Evolutionary conservation across 1,140 invertebrate species (phyloP).

Genomic region (Heliconius hermathena): DNA sequence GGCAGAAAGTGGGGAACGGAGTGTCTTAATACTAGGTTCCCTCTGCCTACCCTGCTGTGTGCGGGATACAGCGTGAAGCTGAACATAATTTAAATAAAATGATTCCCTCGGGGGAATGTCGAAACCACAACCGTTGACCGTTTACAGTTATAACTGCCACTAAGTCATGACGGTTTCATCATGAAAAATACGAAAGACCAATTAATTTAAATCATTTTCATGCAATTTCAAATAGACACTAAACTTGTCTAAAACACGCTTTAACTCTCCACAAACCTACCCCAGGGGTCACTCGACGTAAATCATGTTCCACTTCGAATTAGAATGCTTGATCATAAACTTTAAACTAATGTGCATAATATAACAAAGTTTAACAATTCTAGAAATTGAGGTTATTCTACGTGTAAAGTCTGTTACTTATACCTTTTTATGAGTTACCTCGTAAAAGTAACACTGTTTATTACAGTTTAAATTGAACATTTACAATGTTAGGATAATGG

Average conservation of each 20-base stretch:
- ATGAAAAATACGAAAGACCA: too few relatives aligned
- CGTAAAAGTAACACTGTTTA: slow-evolving; percentile 19
- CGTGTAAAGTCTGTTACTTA: slow-evolving; percentile 19
- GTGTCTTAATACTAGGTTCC: too few relatives aligned
- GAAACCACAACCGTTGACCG: too few relatives aligned
- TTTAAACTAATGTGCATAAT: neutral
- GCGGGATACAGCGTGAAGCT: too few relatives aligned
- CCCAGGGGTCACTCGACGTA: neutral
- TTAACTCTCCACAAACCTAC: neutral
- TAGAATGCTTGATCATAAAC: neutral
- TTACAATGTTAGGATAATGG: slow-evolving; percentile 22
- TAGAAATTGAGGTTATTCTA: slow-evolving; percentile 20
- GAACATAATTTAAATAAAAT: too few relatives aligned
- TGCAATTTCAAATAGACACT: slow-evolving; percentile 9
- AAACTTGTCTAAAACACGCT: neutral
- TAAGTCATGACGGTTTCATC: too few relatives aligned
- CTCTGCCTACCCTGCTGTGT: too few relatives aligned
- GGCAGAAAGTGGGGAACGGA: too few relatives aligned
- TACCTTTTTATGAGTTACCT: slow-evolving; percentile 19
- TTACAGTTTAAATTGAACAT: slow-evolving; percentile 14
- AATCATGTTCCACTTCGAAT: neutral
- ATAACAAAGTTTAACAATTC: slow-evolving; percentile 15
- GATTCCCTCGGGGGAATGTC: too few relatives aligned
- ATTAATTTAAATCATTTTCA: too few relatives aligned
- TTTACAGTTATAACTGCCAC: too few relatives aligned